These are phyloP conservation scores for Hemicrepidius hirtus DNA, from an alignment of 2,888 invertebrate species.

Conservation along the genomic window DNA sequence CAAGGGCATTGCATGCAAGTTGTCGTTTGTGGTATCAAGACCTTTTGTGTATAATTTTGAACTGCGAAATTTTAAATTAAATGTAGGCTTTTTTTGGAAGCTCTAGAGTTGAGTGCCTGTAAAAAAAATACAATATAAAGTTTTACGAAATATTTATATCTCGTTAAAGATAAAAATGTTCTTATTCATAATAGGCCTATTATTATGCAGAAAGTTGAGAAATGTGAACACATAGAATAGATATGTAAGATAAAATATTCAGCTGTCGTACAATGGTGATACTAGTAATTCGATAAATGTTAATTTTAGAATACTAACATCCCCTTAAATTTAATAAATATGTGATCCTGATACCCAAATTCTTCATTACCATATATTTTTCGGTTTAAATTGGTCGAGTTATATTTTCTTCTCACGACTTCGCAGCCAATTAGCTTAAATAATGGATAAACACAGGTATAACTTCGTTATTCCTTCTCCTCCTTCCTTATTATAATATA, in stretches of 20 bases:
- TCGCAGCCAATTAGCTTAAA: conserved; percentile 38
- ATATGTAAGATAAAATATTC: conserved; percentile 40
- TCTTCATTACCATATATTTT: conserved; percentile 39
- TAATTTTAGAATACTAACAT: conserved; percentile 43
- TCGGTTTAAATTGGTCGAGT: conserved; percentile 31
- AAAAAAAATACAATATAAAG: too few species aligned
- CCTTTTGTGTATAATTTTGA: too few species aligned
- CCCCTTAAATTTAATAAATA: conserved; percentile 39
- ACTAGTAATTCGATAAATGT: conserved; percentile 45
- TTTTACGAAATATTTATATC: too few species aligned
- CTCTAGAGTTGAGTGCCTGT: too few species aligned
- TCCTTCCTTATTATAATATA: conserved; percentile 21
- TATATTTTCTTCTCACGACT: conserved; percentile 34
- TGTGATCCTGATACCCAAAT: conserved; percentile 29
- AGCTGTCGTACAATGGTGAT: conserved; percentile 41
- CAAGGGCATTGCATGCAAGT: too few species aligned
- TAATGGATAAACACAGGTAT: conserved; percentile 28
- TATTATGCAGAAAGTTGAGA: conserved; percentile 40
- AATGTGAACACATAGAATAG: conserved; percentile 32
- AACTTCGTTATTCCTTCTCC: conserved; percentile 29
- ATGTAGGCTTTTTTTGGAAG: too few species aligned
- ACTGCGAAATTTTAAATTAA: too few species aligned
- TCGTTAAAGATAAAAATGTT: not conserved
- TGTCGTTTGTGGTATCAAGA: too few species aligned
- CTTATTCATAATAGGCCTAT: conserved; percentile 5